Conservation (phyloP, 1,140 invertebrate genomes). For the Mamestra configurata region DNA sequence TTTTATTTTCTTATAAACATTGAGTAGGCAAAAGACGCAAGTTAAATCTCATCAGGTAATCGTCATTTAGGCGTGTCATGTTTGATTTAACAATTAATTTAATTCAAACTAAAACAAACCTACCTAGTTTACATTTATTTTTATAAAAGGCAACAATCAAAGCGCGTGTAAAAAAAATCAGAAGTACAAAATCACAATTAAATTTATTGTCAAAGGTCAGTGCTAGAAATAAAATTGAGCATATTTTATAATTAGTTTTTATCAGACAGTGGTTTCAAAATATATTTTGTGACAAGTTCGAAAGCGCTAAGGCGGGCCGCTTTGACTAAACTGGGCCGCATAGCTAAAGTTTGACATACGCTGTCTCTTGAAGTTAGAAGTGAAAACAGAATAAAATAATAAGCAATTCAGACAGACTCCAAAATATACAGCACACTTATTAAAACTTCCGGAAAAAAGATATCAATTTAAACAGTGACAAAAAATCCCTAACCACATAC, state of each 20-base stretch:
- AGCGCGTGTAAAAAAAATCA: neutral
- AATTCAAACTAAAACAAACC: neutral
- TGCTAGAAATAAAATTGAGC: neutral
- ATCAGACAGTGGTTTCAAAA: conserved; percentile 1
- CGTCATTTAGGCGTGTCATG: neutral
- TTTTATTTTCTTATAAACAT: conserved; percentile 32
- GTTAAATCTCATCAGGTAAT: conserved; percentile 28
- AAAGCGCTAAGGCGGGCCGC: neutral
- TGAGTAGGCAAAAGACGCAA: neutral
- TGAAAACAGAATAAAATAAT: too few species aligned
- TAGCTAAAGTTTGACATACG: too few species aligned
- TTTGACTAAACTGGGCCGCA: neutral
- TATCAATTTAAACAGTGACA: too few species aligned
- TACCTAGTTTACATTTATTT: neutral
- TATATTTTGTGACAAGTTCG: neutral
- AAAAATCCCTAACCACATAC: too few species aligned
- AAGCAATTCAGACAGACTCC: too few species aligned
- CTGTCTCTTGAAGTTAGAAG: too few species aligned
- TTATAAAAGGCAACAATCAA: neutral
- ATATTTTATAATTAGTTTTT: neutral
- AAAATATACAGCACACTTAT: too few species aligned
- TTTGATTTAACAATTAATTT: neutral
- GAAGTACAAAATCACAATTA: neutral
- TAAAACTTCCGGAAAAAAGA: too few species aligned
- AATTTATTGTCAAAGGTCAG: neutral